Conservation (phyloP, 2,888 invertebrate species). For the Gerris lacustris region DNA sequence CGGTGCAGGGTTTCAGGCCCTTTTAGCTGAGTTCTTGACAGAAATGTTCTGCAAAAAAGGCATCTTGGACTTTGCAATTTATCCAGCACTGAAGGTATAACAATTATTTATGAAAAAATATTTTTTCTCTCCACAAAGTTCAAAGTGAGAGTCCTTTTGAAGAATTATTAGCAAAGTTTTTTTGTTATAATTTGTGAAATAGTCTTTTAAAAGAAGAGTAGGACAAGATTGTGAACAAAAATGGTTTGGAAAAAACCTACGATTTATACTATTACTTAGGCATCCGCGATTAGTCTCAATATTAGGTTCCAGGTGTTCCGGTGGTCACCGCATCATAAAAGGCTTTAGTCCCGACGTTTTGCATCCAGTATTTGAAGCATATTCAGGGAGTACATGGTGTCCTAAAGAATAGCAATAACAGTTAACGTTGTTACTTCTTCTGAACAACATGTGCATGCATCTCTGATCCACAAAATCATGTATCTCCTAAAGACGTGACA, state of each 20-base stretch:
- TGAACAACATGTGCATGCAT: too few relatives aligned
- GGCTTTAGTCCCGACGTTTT: not conserved
- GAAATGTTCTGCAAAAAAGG: slow-evolving; percentile 42
- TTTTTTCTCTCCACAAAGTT: not conserved
- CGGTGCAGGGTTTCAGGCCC: slow-evolving; percentile 26
- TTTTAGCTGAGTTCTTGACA: slow-evolving; percentile 24
- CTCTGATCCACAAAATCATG: too few relatives aligned
- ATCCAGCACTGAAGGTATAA: slow-evolving; percentile 37
- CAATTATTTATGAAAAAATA: not conserved
- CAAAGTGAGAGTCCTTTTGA: not conserved
- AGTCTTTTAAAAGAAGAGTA: too few relatives aligned
- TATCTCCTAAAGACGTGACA: too few relatives aligned
- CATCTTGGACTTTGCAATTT: slow-evolving; percentile 38
- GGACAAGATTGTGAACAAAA: too few relatives aligned
- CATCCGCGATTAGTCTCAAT: too few relatives aligned
- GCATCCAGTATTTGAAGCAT: not conserved
- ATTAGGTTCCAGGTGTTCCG: not conserved
- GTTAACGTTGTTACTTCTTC: too few relatives aligned
- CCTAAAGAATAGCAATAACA: too few relatives aligned
- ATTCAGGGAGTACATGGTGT: not conserved
- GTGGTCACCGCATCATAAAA: not conserved
- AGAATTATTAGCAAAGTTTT: not conserved
- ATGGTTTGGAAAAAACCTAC: too few relatives aligned
- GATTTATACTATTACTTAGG: too few relatives aligned
- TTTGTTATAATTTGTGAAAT: too few relatives aligned